A percentile compares a stretch with the other conserved stretches of the same genome.
phyloP scores from a whole-genome alignment of 2,888 invertebrate species.

The Pristionchus exspectatus region DNA sequence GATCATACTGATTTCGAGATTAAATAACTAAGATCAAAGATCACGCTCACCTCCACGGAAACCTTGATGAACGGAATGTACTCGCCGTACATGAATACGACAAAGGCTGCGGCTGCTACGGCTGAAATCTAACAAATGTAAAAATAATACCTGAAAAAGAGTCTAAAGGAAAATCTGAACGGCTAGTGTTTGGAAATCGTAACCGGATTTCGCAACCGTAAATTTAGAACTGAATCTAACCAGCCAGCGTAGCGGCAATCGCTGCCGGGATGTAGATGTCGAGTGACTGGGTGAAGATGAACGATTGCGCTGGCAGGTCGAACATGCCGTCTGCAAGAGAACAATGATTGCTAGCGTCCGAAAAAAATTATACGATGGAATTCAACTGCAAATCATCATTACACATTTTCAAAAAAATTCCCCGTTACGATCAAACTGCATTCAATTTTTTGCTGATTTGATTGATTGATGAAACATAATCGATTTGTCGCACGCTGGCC shows the following conservation, averaged over 20 bases:
- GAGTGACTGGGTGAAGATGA: slow-evolving; percentile 54
- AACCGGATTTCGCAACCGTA: background rate
- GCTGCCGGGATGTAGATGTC: slow-evolving; percentile 53
- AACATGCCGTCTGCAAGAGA: slow-evolving; percentile 55
- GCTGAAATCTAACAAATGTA: background rate
- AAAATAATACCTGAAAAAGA: background rate
- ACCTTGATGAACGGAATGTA: slow-evolving; percentile 35
- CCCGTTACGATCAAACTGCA: too few relatives aligned
- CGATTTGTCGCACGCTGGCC: too few relatives aligned
- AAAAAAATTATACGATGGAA: too few relatives aligned
- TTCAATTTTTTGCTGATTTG: background rate
- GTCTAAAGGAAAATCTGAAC: background rate
- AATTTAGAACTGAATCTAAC: background rate
- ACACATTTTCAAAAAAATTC: too few relatives aligned
- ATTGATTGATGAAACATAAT: background rate
- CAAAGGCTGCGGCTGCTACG: background rate
- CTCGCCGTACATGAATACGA: slow-evolving; percentile 43
- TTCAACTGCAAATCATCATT: too few relatives aligned
- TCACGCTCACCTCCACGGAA: background rate
- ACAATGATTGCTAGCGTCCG: too few relatives aligned
- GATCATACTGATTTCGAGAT: background rate
- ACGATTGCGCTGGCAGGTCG: slow-evolving; percentile 44
- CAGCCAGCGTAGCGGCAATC: slow-evolving; percentile 27
- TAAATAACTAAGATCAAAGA: background rate
- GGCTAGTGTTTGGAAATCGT: background rate